Base-by-base conservation (phyloP, 2,113 vertebrate species). In the Ictalurus furcatus region DNA sequence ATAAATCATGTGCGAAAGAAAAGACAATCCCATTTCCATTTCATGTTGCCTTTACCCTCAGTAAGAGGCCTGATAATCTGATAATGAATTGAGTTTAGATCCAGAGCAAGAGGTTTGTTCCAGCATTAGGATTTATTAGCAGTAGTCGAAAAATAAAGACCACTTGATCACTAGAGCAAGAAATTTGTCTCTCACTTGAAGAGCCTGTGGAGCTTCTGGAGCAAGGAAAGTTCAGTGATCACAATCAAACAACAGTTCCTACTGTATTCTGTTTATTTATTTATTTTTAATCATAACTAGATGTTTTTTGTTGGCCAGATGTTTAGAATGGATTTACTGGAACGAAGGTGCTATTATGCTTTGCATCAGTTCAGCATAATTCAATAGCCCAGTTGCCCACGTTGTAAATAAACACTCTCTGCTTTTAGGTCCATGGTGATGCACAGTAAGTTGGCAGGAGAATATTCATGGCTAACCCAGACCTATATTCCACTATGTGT, bases 401-500 rank as follows among this genome's bases (percentile, higher is more conserved):
- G 40, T 84, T 65, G 48, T 89, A 76, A 89, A 65, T 40, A 73
- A 81, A 81, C 61, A 23, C 23, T 65, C 13, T 25, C 48, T 67
- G 65, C 44, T 52, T 61, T 79, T 37, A 90, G 71, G 61, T 87
- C 88, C 65, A 34, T 40, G 54, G 30, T 89, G 80, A 78, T 85
- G 87, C 37, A 34, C 59, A 78, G 86, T 79, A 63, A 88, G 84
- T 59, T 54, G 79, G 71, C 81, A 88, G 87, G 34, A 76, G 84
- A 82, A 65, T 63, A 84, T 23, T 63, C 58, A 80, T 5, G 59
- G 79, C 65, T 65, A 84, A 61, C 69, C 71, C 28, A 86, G 88
- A 86, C 83, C 86, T 87, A 90, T 76, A 71, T 84, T 87, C 74
- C 30, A 76, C 23, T 87, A 61, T 67, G 30, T 79, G 73, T 16